phyloP scores from a whole-genome alignment of 1,140 invertebrate species.

The Drosophila hydei region DNA sequence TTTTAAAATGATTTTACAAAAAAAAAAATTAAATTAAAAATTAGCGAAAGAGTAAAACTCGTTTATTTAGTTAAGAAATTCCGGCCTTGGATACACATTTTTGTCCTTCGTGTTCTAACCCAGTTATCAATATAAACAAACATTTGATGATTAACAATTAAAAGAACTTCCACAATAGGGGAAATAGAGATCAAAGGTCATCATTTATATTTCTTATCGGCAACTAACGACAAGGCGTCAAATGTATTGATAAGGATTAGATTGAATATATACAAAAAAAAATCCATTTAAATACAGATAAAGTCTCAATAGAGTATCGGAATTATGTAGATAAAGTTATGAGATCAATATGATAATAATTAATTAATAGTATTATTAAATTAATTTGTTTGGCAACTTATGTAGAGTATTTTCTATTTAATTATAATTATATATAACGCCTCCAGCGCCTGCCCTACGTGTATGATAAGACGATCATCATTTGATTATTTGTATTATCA shows the following conservation, averaged over 20 bases:
- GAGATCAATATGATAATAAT: too few relatives aligned
- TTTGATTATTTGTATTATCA: too few relatives aligned
- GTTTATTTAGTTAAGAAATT: too few relatives aligned
- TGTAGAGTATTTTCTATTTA: too few relatives aligned
- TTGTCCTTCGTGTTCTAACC: not conserved
- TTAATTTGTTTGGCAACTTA: too few relatives aligned
- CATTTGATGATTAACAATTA: conserved; percentile 54
- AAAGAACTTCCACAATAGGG: conserved; percentile 12
- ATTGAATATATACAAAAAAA: conserved; percentile 44
- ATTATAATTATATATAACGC: too few relatives aligned
- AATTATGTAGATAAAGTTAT: conserved; percentile 9
- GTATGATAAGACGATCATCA: too few relatives aligned
- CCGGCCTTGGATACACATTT: not conserved
- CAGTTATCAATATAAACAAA: conserved; percentile 25
- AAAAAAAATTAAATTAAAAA: too few relatives aligned
- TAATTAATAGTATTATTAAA: too few relatives aligned
- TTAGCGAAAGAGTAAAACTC: too few relatives aligned
- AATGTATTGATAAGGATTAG: conserved; percentile 42
- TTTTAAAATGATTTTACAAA: too few relatives aligned
- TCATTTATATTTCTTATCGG: conserved; percentile 52
- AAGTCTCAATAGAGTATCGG: not conserved
- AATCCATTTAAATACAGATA: conserved; percentile 47
- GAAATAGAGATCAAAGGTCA: conserved; percentile 60
- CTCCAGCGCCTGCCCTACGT: too few relatives aligned
- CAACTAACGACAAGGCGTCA: conserved; percentile 46